These are phyloP conservation scores for Anguilla obscura DNA, from an alignment of 2,797 vertebrate genomes.

Conservation along the genomic window DNA sequence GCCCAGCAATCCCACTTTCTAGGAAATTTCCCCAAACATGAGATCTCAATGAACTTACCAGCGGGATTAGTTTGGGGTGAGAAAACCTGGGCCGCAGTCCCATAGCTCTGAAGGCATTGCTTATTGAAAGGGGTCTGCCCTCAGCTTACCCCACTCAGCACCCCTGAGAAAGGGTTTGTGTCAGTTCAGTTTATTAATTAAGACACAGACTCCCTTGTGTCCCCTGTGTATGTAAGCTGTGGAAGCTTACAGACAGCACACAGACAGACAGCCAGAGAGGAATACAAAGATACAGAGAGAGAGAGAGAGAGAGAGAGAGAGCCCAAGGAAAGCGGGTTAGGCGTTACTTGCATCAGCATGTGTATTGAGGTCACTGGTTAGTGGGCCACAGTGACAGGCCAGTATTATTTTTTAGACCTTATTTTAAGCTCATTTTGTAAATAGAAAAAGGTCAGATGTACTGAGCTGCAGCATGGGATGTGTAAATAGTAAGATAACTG, in stretches of 20 bases:
- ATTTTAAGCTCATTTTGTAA: not conserved
- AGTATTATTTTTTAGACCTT: not conserved
- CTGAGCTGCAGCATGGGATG: not conserved
- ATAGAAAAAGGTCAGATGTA: not conserved
- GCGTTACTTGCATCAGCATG: not conserved
- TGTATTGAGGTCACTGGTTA: constrained; percentile 2
- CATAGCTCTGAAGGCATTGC: not conserved
- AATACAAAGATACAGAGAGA: constrained; percentile 31
- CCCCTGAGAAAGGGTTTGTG: not conserved
- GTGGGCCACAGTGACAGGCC: not conserved
- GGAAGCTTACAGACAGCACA: not conserved
- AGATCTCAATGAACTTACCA: not conserved
- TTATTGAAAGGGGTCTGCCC: not conserved
- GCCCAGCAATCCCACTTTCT: not conserved
- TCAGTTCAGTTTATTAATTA: not conserved
- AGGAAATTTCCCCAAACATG: not conserved
- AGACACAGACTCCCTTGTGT: not conserved
- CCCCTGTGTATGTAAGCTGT: not conserved
- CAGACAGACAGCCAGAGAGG: constrained; percentile 28
- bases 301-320: constrained; percentile 15
- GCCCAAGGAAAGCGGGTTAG: not conserved
- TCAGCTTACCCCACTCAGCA: not conserved
- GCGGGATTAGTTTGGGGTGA: not conserved
- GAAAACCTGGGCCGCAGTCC: not conserved
- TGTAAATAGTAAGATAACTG: not conserved